Conservation (phyloP, 2,888 invertebrate genomes). For the Axea sp. region DNA sequence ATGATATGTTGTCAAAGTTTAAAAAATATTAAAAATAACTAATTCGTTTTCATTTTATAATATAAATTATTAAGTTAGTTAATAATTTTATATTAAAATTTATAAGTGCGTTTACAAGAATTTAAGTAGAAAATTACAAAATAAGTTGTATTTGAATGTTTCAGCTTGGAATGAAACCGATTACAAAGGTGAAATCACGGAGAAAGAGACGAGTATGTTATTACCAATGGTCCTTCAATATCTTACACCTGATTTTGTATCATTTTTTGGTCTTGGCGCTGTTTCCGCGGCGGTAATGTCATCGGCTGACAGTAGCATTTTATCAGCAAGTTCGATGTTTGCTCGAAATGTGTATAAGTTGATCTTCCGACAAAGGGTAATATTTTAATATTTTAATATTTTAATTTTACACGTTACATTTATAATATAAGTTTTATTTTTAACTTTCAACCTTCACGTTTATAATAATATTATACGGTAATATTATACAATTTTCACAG, state of each 20-base stretch:
- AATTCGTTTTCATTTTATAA: too few species aligned
- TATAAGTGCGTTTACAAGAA: too few species aligned
- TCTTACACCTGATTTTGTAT: constrained; percentile 96
- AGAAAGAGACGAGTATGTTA: constrained; percentile 94
- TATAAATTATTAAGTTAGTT: too few species aligned
- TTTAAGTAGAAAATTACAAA: too few species aligned
- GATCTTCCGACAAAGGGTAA: constrained; percentile 94
- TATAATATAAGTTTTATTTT: background rate
- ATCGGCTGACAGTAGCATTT: constrained; percentile 98
- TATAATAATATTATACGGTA: too few species aligned
- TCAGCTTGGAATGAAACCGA: constrained; percentile 97
- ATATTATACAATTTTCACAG: too few species aligned
- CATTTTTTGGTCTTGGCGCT: constrained; percentile 98
- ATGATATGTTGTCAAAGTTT: too few species aligned
- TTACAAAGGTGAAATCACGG: constrained; percentile 89
- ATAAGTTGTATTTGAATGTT: constrained; percentile 68
- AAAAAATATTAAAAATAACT: too few species aligned
- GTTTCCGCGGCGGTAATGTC: constrained; percentile 99
- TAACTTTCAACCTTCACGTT: background rate
- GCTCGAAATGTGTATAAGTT: constrained; percentile 98
- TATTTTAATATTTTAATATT: constrained; percentile 63
- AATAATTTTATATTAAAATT: too few species aligned
- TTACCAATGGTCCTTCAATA: constrained; percentile 98
- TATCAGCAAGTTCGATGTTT: constrained; percentile 99
- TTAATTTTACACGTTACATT: background rate